Conservation (phyloP, 2,888 invertebrate species). For the Exocentrus adspersus region DNA sequence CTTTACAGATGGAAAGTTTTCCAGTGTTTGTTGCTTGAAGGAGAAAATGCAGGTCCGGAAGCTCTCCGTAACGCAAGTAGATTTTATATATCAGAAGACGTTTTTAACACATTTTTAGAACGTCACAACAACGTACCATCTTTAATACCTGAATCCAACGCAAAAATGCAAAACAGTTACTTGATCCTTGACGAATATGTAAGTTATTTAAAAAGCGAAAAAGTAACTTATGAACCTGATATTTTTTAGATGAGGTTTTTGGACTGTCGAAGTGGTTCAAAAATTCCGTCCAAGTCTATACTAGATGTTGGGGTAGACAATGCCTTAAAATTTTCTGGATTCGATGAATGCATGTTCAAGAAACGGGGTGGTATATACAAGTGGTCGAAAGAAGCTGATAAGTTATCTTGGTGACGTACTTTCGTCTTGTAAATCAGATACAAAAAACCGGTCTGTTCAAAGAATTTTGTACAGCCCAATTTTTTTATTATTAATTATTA, state of each 20-base stretch:
- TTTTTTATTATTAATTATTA: too few relatives aligned
- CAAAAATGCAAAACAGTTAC: constrained; percentile 66
- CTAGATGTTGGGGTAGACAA: constrained; percentile 64
- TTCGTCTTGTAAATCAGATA: constrained; percentile 2
- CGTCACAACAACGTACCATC: constrained; percentile 60
- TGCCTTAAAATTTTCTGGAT: constrained; percentile 64
- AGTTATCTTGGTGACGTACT: constrained; percentile 51
- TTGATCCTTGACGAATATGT: constrained; percentile 67
- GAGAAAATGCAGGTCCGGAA: constrained; percentile 64
- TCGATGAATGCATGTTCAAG: constrained; percentile 65
- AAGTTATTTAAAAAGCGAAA: constrained; percentile 41
- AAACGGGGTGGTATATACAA: constrained; percentile 65
- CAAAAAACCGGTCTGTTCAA: too few relatives aligned
- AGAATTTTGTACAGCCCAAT: too few relatives aligned
- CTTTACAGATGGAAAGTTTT: constrained; percentile 63
- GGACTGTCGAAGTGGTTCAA: constrained; percentile 62
- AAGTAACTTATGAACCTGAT: neutral
- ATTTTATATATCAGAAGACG: constrained; percentile 63
- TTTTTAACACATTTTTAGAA: constrained; percentile 63
- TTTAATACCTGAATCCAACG: constrained; percentile 66
- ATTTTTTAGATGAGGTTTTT: constrained; percentile 64
- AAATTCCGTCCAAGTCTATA: constrained; percentile 64
- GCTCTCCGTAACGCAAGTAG: constrained; percentile 63
- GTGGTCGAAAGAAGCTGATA: constrained; percentile 63
- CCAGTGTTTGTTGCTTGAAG: constrained; percentile 65